Evolutionary conservation across 2,113 vertebrate species (phyloP).

Genomic region (Vidua macroura): DNA sequence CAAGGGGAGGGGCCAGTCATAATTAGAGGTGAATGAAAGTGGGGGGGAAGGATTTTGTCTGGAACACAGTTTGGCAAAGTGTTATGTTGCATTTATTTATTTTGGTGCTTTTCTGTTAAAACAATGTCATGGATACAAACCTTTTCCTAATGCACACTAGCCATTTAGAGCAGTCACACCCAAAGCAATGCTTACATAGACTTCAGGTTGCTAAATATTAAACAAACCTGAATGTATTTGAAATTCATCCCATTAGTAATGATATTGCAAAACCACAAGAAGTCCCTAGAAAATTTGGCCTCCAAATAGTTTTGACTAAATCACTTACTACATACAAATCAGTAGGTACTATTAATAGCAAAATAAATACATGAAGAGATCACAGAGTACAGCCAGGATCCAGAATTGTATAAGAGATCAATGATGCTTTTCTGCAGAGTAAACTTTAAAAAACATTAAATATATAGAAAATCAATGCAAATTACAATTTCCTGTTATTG

Average conservation of each 20-base stretch:
- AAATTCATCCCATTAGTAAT: neutral
- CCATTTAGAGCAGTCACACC: neutral
- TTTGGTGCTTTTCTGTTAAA: neutral
- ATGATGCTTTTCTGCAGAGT: neutral
- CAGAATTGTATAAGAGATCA: neutral
- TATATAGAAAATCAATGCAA: neutral
- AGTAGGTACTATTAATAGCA: neutral
- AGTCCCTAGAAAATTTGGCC: conserved; percentile 3
- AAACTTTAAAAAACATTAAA: neutral
- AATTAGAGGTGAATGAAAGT: neutral
- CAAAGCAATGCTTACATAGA: neutral
- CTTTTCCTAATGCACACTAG: neutral
- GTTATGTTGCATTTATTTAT: neutral
- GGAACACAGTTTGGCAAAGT: neutral
- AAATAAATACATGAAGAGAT: neutral
- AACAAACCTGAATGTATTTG: neutral
- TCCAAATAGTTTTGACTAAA: conserved; percentile 24
- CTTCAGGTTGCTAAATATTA: neutral
- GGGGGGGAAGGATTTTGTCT: neutral
- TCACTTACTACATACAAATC: conserved; percentile 20
- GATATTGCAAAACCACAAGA: neutral
- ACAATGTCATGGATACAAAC: neutral
- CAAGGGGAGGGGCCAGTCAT: neutral
- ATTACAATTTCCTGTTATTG: neutral
- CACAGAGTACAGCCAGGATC: neutral